Percentiles rank a stretch among this genome's conserved stretches.
phyloP scores from a whole-genome alignment of 2,797 vertebrate species.

The Danio tinwini region DNA sequence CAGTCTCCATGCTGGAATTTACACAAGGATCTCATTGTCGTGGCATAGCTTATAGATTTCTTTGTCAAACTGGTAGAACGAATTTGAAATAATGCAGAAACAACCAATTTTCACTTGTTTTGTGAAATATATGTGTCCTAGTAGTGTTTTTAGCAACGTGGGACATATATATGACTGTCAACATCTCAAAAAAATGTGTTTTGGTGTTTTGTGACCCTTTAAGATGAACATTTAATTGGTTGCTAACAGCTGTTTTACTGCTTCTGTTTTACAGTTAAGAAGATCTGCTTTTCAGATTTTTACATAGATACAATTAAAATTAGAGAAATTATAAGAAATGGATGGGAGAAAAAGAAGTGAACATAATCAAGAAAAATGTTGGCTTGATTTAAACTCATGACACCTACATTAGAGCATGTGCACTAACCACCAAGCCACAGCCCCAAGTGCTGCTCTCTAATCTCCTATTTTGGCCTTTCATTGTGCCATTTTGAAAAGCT shows the following conservation, averaged over 20 bases:
- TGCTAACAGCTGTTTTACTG: constrained; percentile 44
- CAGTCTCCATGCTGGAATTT: no score
- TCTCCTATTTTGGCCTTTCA: background rate
- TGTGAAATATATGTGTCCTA: no score
- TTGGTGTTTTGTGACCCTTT: background rate
- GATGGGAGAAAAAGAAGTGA: background rate
- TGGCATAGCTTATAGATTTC: no score
- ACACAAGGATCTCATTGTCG: no score
- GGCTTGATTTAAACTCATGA: background rate
- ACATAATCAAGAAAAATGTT: background rate
- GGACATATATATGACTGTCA: no score
- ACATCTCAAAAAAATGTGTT: no score
- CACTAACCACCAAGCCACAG: background rate
- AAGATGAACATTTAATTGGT: constrained; percentile 45
- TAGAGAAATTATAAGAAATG: background rate
- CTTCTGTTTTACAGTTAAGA: constrained; percentile 42
- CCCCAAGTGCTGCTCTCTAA: background rate
- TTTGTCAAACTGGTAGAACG: no score
- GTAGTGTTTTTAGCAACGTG: no score
- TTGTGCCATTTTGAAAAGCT: constrained; percentile 57
- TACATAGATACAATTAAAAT: background rate
- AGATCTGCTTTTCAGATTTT: constrained; percentile 22
- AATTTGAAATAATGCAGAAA: no score
- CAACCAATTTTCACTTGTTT: no score
- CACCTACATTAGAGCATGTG: background rate